Conservation (phyloP, 2,888 invertebrate genomes). For the Meiosimyza platycephala region DNA sequence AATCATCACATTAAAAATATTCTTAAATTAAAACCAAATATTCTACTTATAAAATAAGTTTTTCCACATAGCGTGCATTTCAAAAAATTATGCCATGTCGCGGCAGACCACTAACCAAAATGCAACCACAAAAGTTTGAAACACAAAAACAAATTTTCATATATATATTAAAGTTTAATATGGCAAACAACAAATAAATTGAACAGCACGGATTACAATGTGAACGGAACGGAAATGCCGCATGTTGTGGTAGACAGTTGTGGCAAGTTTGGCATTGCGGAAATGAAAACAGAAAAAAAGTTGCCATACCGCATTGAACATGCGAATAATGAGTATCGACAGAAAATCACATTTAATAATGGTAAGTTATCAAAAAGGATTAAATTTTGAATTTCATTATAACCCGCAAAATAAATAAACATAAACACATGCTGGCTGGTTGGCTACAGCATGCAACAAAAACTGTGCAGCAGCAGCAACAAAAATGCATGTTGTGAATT, state of each 20-base stretch:
- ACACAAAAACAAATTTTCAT: background rate
- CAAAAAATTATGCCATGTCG: too few relatives aligned
- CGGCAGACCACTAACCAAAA: conserved; percentile 1
- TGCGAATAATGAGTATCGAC: background rate
- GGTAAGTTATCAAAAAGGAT: conserved; percentile 13
- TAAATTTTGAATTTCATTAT: conserved; percentile 19
- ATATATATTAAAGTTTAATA: background rate
- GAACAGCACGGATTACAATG: background rate
- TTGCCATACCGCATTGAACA: too few relatives aligned
- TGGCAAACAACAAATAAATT: background rate
- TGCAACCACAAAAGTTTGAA: conserved; percentile 11
- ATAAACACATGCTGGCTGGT: too few relatives aligned
- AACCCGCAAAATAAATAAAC: background rate
- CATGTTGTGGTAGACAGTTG: conserved; percentile 11
- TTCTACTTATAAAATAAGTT: too few relatives aligned
- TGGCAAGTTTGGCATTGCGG: conserved; percentile 19
- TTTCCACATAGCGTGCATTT: too few relatives aligned
- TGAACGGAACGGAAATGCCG: conserved; percentile 11
- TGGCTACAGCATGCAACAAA: too few relatives aligned
- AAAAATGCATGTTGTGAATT: too few relatives aligned
- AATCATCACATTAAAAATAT: too few relatives aligned
- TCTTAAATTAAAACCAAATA: too few relatives aligned
- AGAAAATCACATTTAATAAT: conserved; percentile 1
- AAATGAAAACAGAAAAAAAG: conserved; percentile 7
- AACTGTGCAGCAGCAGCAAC: too few relatives aligned